Conservation (phyloP, 2,888 invertebrate species). For the Ecliptopera silaceata region DNA sequence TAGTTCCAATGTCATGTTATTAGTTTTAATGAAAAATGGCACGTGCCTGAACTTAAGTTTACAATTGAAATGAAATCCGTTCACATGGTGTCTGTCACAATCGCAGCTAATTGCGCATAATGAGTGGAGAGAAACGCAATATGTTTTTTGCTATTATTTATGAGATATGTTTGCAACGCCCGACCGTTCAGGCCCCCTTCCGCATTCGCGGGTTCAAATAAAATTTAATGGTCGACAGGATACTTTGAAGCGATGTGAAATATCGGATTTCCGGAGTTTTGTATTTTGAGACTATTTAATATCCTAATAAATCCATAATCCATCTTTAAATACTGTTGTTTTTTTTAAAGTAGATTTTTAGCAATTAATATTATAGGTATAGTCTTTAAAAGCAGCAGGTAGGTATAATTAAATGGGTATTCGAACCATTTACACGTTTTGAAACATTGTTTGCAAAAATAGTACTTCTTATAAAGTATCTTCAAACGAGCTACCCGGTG, state of each 20-base stretch:
- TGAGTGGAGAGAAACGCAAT: conserved; percentile 77
- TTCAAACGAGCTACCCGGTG: too few relatives aligned
- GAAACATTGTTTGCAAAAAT: too few relatives aligned
- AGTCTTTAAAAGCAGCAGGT: too few relatives aligned
- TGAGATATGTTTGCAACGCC: conserved; percentile 59
- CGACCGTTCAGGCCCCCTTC: conserved; percentile 68
- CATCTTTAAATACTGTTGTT: too few relatives aligned
- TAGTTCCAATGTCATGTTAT: conserved; percentile 6
- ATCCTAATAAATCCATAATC: neutral
- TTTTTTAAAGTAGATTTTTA: too few relatives aligned
- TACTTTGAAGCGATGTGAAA: conserved; percentile 62
- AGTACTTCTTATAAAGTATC: too few relatives aligned
- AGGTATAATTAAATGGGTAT: too few relatives aligned
- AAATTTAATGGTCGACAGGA: conserved; percentile 77
- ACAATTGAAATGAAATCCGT: conserved; percentile 65
- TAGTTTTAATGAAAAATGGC: conserved; percentile 40
- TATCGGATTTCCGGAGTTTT: conserved; percentile 75
- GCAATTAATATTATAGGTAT: too few relatives aligned
- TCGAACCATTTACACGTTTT: too few relatives aligned
- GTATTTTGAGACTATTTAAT: conserved; percentile 31
- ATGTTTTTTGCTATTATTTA: conserved; percentile 80
- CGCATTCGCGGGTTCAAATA: conserved; percentile 68
- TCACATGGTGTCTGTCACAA: conserved; percentile 79
- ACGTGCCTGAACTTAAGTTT: conserved; percentile 48
- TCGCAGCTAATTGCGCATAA: conserved; percentile 83